Conservation (phyloP, 1,140 invertebrate species). For the Bombus balteatus region DNA sequence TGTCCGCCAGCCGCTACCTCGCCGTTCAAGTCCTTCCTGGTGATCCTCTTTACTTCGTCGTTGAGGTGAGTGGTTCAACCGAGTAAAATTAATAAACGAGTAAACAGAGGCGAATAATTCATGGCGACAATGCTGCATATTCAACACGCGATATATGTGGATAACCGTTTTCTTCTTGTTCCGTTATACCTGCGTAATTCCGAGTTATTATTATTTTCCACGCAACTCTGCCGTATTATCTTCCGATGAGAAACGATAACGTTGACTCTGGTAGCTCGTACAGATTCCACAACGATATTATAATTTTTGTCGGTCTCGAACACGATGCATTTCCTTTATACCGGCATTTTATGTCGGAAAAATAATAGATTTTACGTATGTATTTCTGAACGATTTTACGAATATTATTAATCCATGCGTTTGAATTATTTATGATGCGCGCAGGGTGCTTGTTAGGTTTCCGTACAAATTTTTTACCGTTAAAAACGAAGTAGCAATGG, state of each 20-base stretch:
- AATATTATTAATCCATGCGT: neutral
- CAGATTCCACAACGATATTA: neutral
- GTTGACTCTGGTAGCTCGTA: neutral
- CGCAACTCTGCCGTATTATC: neutral
- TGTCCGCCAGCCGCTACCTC: constrained; percentile 85
- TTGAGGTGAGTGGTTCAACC: constrained; percentile 81
- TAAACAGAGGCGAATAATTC: constrained; percentile 10
- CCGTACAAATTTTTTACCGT: neutral
- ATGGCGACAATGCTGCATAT: constrained; percentile 45
- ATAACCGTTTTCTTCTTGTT: constrained; percentile 34
- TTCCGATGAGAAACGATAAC: constrained; percentile 9
- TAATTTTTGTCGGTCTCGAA: neutral
- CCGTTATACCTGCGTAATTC: constrained; percentile 26
- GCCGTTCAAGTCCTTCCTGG: constrained; percentile 85
- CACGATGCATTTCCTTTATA: no score
- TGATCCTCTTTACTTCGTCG: constrained; percentile 86
- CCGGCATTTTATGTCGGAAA: no score
- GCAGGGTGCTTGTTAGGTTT: no score
- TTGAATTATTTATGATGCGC: neutral
- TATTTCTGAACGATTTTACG: neutral
- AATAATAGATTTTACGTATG: no score
- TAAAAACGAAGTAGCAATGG: no score
- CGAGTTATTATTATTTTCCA: constrained; percentile 26
- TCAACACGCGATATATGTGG: neutral
- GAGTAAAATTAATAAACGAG: neutral